A percentile compares a stretch with the other conserved stretches of the same genome.
phyloP scores from a whole-genome alignment of 2,797 vertebrate genomes.

The Arremon aurantiirostris region DNA sequence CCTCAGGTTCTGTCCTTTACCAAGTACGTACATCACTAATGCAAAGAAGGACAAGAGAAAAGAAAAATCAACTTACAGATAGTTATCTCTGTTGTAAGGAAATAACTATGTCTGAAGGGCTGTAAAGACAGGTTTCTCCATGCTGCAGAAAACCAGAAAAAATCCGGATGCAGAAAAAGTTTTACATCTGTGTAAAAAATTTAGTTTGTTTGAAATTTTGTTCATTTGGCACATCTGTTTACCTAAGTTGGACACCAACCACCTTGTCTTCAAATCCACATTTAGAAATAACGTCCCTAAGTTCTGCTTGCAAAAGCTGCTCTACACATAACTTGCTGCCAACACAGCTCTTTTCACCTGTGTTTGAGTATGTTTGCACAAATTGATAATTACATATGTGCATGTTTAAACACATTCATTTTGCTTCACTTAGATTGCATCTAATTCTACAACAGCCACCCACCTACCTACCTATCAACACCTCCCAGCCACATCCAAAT shows the following conservation, averaged over 20 bases:
- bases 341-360: background rate
- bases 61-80: background rate
- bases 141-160: background rate
- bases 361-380: accelerated
- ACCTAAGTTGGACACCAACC: background rate
- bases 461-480: background rate
- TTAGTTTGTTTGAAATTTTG: background rate
- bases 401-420: background rate
- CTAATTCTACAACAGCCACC: background rate
- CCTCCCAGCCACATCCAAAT: background rate
- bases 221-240: background rate
- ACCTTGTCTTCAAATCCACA: background rate
- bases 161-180: background rate
- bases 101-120: background rate
- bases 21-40: background rate
- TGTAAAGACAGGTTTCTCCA: background rate
- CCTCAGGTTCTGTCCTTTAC: background rate
- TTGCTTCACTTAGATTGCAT: background rate
- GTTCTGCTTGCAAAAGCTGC: background rate
- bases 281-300: background rate
- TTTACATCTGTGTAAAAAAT: background rate
- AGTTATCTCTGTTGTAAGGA: background rate
- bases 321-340: background rate
- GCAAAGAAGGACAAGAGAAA: background rate
- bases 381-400: accelerated